Conservation (phyloP, 2,797 vertebrate species). For the Macrochelys suwanniensis region DNA sequence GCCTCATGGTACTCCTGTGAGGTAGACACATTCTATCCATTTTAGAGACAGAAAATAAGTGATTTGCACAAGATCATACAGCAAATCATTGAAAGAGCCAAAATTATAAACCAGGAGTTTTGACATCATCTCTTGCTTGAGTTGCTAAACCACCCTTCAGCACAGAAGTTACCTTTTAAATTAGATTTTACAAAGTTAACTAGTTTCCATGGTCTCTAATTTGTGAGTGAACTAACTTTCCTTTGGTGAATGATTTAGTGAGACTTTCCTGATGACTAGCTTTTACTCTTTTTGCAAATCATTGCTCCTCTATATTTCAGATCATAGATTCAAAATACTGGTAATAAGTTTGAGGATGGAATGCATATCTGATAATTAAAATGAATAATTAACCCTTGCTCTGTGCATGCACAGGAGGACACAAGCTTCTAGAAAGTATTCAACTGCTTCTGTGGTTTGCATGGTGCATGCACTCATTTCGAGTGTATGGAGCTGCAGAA, state of each 20-base stretch:
- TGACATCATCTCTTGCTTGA: accelerated
- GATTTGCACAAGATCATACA: not conserved
- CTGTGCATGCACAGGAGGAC: slow-evolving; percentile 73
- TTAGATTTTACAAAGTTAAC: not conserved
- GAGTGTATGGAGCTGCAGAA: slow-evolving; percentile 19
- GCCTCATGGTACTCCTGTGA: not conserved
- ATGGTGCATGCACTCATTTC: slow-evolving; percentile 40
- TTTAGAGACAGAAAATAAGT: not conserved
- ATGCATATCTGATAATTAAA: slow-evolving; percentile 31
- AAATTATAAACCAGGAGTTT: not conserved
- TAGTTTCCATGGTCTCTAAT: not conserved
- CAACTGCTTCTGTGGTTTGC: slow-evolving; percentile 73
- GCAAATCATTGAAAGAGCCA: not conserved
- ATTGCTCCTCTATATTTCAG: not conserved
- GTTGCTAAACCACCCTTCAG: not conserved
- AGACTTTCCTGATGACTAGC: not conserved
- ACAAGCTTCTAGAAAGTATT: slow-evolving; percentile 82
- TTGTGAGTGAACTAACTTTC: not conserved
- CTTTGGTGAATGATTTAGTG: not conserved
- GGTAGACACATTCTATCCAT: not conserved
- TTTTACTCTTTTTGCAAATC: not conserved
- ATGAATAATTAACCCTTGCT: slow-evolving; percentile 56
- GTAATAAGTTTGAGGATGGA: slow-evolving; percentile 68
- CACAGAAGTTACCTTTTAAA: not conserved
- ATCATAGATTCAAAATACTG: not conserved